Evolutionary conservation across 2,113 vertebrate genomes (phyloP).

Genomic region (Trematocara variabile): DNA sequence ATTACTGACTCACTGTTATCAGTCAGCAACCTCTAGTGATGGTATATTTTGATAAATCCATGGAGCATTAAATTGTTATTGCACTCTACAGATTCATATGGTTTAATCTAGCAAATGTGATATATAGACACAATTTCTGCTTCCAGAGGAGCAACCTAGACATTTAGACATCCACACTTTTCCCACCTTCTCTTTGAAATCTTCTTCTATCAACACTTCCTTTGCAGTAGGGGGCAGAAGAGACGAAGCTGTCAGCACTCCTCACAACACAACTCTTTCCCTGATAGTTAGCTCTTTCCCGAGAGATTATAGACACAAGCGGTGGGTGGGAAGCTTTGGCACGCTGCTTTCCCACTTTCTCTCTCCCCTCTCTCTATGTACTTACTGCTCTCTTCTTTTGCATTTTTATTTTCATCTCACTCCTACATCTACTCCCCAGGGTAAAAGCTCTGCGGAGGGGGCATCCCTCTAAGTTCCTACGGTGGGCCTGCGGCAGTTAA

Average conservation of each 20-base stretch:
- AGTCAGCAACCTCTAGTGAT: background rate
- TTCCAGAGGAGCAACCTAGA: background rate
- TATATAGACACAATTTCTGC: background rate
- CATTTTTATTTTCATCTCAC: conserved; percentile 22
- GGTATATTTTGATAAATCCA: background rate
- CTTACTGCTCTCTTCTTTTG: background rate
- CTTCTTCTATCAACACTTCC: conserved; percentile 33
- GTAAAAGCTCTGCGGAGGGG: conserved; percentile 22
- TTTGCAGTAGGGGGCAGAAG: conserved; percentile 72
- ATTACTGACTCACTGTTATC: background rate
- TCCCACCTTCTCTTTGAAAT: conserved; percentile 4
- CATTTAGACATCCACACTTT: background rate
- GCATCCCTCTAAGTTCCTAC: conserved; percentile 41
- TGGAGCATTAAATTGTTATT: background rate
- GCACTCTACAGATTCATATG: background rate
- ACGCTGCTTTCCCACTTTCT: conserved; percentile 23
- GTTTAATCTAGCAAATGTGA: background rate
- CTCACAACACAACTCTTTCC: conserved; percentile 37
- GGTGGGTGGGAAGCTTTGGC: conserved; percentile 58
- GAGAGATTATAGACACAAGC: conserved; percentile 49
- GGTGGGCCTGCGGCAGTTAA: conserved; percentile 56
- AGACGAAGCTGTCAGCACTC: conserved; percentile 54
- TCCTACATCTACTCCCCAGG: conserved; percentile 33
- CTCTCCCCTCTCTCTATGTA: background rate
- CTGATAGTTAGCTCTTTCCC: conserved; percentile 30